Evolutionary conservation across 2,888 invertebrate genomes (phyloP), one percentile per base, ranked within the genome.

Genomic region (Taphrorychus bicolor): DNA sequence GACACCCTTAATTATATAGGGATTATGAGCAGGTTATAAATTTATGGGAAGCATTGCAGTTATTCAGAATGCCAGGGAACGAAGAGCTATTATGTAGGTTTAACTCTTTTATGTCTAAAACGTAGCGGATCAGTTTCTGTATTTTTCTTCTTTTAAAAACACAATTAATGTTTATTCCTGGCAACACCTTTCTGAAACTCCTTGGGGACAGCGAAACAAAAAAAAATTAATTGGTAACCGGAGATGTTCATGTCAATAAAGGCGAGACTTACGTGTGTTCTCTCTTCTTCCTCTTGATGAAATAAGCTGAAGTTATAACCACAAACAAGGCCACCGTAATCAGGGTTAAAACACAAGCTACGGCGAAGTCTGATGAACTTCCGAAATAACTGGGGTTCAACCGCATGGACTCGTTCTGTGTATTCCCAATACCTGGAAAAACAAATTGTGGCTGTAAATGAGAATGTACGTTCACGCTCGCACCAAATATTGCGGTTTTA

Each of bases 301-400:
- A 90, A 73, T 90, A 78, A 5, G 89, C 88, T 2, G 91, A 88
- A 0, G 89, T 89, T 2, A 89, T 89, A 21, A 89, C 87, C 41
- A 54, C 69, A 65, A 69, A 69, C 0, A 90, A 87, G 14, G 92
- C 85, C 62, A 87, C 80, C 17, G 88, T 86, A 53, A 91, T 83
- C 56, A 91, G 85, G 11, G 89, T 92, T 59, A 92, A 89, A 0
- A 93, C 93, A 82, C 92, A 92, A 40, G 92, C 93, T 0, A 93
- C 91, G 0, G 93, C 93, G 2, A 94, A 89, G 0, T 89, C 89
- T 18, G 89, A 88, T 14, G 90, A 86, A 22, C 87, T 86, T 22
- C 86, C 84, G 22, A 87, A 82, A 1, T 87, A 87, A 70, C 89
- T 91, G 3, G 91, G 89, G 48, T 91, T 89, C 58, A 91, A 80